These are phyloP conservation scores for Nanger granti DNA, from an alignment of 2,113 vertebrate genomes.

Conservation along the genomic window DNA sequence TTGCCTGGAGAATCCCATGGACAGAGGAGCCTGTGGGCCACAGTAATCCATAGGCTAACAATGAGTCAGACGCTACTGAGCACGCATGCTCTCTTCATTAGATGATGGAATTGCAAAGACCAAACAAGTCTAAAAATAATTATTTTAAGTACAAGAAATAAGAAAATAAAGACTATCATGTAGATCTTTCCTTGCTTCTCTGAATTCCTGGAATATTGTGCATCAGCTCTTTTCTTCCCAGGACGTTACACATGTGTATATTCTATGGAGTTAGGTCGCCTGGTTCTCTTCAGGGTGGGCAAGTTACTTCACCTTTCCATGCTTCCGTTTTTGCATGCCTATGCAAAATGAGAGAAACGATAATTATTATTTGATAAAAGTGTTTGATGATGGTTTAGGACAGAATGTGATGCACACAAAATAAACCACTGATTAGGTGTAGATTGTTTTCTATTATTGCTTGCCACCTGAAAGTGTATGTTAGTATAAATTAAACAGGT, in stretches of 20 bases:
- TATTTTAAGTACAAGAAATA: not conserved
- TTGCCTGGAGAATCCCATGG: not conserved
- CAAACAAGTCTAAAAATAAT: not conserved
- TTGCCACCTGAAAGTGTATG: not conserved
- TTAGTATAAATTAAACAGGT: not conserved
- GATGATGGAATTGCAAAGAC: not conserved
- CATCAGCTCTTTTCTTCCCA: not conserved
- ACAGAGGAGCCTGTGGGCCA: not conserved
- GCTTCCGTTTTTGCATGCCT: not conserved
- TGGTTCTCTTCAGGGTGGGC: accelerated
- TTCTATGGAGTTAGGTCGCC: accelerated
- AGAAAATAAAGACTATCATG: not conserved
- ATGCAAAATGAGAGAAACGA: not conserved
- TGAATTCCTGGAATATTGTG: not conserved
- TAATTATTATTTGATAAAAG: not conserved
- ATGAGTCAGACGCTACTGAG: not conserved
- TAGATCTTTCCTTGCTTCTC: not conserved
- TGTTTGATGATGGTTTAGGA: not conserved
- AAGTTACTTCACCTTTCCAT: not conserved
- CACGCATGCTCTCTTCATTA: not conserved
- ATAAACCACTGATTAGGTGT: accelerated
- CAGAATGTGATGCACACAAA: not conserved
- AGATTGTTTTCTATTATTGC: not conserved
- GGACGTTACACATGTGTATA: not conserved
- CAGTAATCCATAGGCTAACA: not conserved